Evolutionary conservation across 2,797 vertebrate species (phyloP).

Genomic region (Gymnoscopelus microlampas): DNA sequence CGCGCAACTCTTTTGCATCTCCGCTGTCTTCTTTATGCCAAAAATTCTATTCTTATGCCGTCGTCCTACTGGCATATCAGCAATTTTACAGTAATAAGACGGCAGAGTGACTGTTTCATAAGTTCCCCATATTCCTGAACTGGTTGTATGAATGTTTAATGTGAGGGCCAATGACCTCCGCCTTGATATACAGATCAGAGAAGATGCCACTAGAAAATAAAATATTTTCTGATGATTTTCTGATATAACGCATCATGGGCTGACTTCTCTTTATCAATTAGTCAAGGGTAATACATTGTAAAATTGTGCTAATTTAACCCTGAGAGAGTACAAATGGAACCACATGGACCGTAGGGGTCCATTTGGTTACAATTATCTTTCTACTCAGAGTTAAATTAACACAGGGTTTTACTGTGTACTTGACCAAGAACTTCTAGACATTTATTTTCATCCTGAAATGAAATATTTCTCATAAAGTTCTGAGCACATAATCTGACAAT

Average conservation of each 20-base stretch:
- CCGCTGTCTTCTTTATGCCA: conserved; percentile 62
- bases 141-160: conserved; percentile 75
- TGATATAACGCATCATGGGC: conserved; percentile 55
- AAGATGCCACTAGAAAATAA: conserved; percentile 63
- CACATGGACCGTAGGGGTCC: too few species aligned
- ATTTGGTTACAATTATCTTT: too few species aligned
- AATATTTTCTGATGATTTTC: conserved; percentile 47
- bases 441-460: too few species aligned
- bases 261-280: conserved; percentile 37
- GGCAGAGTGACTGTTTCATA: conserved; percentile 66
- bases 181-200: conserved; percentile 59
- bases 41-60: conserved; percentile 64
- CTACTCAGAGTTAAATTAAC: too few species aligned
- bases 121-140: conserved; percentile 64
- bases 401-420: too few species aligned
- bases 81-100: conserved; percentile 75
- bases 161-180: conserved; percentile 66
- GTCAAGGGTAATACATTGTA: conserved; percentile 9
- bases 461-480: too few species aligned
- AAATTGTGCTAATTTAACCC: conserved; percentile 24
- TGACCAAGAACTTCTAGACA: too few species aligned
- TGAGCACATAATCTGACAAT: too few species aligned
- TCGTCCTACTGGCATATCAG: conserved; percentile 69
- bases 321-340: too few species aligned
- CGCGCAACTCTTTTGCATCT: conserved; percentile 68